Conservation (phyloP, 1,140 invertebrate species). For the Neuroterus valhalla region DNA sequence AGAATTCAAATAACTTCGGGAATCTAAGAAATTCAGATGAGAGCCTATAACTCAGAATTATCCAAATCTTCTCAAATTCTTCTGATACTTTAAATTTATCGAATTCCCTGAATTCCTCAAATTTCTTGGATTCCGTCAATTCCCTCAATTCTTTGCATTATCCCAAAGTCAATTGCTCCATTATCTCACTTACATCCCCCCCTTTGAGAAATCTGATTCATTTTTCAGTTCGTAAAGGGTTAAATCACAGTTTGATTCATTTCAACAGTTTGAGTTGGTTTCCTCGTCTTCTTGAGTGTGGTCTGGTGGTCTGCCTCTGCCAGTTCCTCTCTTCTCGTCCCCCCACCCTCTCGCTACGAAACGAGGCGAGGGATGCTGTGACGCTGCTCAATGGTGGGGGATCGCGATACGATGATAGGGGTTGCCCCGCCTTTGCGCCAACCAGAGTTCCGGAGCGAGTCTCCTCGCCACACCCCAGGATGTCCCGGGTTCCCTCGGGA, state of each 20-base stretch:
- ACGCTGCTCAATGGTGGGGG: slow-evolving; percentile 40
- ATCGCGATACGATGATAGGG: slow-evolving; percentile 67
- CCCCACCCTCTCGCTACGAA: slow-evolving; percentile 40
- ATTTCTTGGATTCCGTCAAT: too few species aligned
- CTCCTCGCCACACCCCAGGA: slow-evolving; percentile 71
- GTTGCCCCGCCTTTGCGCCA: slow-evolving; percentile 74
- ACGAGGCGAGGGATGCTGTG: slow-evolving; percentile 62
- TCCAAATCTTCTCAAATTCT: too few species aligned
- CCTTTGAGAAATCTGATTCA: too few species aligned
- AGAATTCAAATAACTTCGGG: too few species aligned
- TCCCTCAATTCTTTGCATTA: too few species aligned
- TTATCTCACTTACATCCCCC: too few species aligned
- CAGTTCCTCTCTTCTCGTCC: slow-evolving; percentile 31
- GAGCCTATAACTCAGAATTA: too few species aligned
- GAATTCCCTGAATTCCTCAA: too few species aligned
- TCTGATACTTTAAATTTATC: too few species aligned
- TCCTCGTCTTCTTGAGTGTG: slow-evolving; percentile 24
- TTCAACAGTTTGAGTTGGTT: not conserved
- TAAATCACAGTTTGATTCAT: not conserved
- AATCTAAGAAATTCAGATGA: too few species aligned
- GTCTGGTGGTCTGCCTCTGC: slow-evolving; percentile 33
- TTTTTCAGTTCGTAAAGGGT: too few species aligned
- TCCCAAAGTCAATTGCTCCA: too few species aligned
- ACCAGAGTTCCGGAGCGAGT: slow-evolving; percentile 69
- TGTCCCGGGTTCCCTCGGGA: slow-evolving; percentile 68